phyloP scores from a whole-genome alignment of 1,140 invertebrate genomes.

The Pseudomyrmex concolor region DNA sequence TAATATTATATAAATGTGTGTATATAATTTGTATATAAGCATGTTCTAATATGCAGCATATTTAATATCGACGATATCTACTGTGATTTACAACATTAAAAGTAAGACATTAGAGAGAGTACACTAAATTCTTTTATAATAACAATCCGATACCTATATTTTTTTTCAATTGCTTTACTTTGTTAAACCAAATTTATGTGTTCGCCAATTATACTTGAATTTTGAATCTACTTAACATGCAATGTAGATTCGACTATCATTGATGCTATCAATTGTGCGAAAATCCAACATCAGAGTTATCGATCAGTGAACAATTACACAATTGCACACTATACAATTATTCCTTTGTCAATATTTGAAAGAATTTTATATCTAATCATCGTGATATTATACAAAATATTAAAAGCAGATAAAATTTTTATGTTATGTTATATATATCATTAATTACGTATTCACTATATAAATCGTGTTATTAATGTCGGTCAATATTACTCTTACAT shows the following conservation, averaged over 20 bases:
- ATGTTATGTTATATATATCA: neutral
- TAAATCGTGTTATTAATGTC: neutral
- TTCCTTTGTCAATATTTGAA: neutral
- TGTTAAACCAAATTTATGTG: neutral
- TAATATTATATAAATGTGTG: neutral
- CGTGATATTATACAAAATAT: neutral
- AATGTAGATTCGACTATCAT: conserved; percentile 11
- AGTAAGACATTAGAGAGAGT: neutral
- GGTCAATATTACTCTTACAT: neutral
- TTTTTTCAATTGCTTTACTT: too few relatives aligned
- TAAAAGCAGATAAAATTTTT: neutral
- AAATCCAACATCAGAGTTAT: conserved; percentile 28
- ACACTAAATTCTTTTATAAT: neutral
- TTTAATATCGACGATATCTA: conserved; percentile 24
- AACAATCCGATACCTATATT: too few relatives aligned
- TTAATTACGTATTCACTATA: neutral
- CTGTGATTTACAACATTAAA: neutral
- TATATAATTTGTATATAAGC: conserved; percentile 5
- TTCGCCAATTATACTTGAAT: conserved; percentile 38
- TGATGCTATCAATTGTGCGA: conserved; percentile 3
- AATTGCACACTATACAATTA: conserved; percentile 6
- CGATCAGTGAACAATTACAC: neutral
- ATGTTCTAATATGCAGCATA: neutral
- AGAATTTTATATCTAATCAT: neutral
- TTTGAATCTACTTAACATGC: conserved; percentile 1